Conservation (phyloP, 2,113 vertebrate genomes). For the Morone chrysops region DNA sequence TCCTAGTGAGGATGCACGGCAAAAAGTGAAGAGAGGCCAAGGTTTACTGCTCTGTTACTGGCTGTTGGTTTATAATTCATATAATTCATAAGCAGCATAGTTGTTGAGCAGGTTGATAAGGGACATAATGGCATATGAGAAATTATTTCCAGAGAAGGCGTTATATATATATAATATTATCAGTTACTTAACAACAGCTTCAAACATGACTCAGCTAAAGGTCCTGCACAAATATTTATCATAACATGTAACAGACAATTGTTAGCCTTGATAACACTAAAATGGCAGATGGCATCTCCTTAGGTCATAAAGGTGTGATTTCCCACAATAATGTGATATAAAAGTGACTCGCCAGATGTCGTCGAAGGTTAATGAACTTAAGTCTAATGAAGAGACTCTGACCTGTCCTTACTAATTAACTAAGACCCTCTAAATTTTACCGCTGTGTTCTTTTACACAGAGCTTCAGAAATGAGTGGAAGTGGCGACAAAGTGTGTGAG, state of each 20-base stretch:
- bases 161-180: neutral
- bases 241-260: neutral
- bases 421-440: slow-evolving; percentile 56
- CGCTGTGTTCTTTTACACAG: neutral
- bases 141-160: neutral
- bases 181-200: slow-evolving; percentile 1
- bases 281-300: slow-evolving; percentile 10
- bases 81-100: slow-evolving; percentile 15
- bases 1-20: slow-evolving; percentile 7
- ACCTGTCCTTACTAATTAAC: slow-evolving; percentile 68
- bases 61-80: slow-evolving; percentile 33
- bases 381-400: slow-evolving; percentile 59
- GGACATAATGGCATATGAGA: slow-evolving; percentile 3
- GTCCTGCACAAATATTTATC: slow-evolving; percentile 1
- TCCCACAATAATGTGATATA: slow-evolving; percentile 27
- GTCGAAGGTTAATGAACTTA: slow-evolving; percentile 60
- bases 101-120: slow-evolving; percentile 18
- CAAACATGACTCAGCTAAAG: slow-evolving; percentile 17
- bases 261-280: slow-evolving; percentile 3
- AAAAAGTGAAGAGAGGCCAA: slow-evolving; percentile 8
- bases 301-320: slow-evolving; percentile 27
- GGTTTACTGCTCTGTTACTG: slow-evolving; percentile 32
- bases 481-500: slow-evolving; percentile 17
- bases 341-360: slow-evolving; percentile 34
- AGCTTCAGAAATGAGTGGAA: slow-evolving; percentile 51